phyloP scores from a whole-genome alignment of 2,113 vertebrate species.

The Planiliza haematocheilus region DNA sequence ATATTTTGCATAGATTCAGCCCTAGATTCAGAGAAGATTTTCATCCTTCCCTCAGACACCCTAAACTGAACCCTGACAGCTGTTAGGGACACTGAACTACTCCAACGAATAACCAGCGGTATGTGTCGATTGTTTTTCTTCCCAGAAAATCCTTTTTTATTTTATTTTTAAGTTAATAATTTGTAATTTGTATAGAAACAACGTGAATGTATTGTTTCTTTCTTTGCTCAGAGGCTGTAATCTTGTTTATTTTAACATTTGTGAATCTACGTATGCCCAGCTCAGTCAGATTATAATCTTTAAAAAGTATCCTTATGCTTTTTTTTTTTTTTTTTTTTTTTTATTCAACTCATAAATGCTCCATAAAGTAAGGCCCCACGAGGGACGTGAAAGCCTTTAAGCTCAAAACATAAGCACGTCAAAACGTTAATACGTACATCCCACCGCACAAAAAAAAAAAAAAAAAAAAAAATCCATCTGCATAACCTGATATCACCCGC shows the following conservation, averaged over 20 bases:
- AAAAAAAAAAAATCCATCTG: conserved; percentile 40
- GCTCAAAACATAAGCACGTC: conserved; percentile 28
- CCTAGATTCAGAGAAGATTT: conserved; percentile 28
- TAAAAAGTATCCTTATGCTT: not conserved
- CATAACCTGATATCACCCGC: conserved; percentile 48
- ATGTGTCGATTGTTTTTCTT: too few species aligned
- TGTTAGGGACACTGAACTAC: not conserved
- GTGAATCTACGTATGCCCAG: too few species aligned
- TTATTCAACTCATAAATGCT: conserved; percentile 11
- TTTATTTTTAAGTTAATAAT: too few species aligned
- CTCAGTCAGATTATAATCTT: too few species aligned
- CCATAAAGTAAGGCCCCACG: not conserved
- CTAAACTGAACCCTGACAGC: not conserved
- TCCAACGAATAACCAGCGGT: not conserved
- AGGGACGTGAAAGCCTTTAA: conserved; percentile 8
- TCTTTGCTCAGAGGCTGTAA: not conserved
- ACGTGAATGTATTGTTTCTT: not conserved
- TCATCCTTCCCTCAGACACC: not conserved
- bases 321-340: not conserved
- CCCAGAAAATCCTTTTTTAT: too few species aligned
- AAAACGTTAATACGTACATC: conserved; percentile 12
- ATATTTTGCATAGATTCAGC: conserved; percentile 11
- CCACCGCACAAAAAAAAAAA: not conserved
- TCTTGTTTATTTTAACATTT: too few species aligned
- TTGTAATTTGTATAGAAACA: not conserved